Evolutionary conservation across 2,888 invertebrate genomes (phyloP).

Genomic region (Leistus spinibarbis): DNA sequence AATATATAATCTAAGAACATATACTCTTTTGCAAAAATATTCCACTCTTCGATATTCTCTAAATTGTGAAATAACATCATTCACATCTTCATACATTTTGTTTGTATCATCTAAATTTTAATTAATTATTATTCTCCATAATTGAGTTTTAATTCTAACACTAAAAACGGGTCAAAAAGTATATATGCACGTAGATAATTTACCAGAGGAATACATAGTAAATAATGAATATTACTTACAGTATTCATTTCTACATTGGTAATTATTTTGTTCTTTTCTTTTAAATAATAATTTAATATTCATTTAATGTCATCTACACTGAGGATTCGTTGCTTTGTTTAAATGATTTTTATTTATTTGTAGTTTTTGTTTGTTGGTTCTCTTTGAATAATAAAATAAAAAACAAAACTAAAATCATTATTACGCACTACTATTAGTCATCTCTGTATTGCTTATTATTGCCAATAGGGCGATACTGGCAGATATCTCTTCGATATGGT

Average conservation of each 20-base stretch:
- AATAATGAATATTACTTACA: not conserved
- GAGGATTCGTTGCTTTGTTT: conserved; percentile 35
- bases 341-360: not conserved
- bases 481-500: not conserved
- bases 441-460: conserved; percentile 54
- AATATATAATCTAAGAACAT: conserved; percentile 14
- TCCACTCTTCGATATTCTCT: conserved; percentile 18
- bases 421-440: not conserved
- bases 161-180: conserved; percentile 36
- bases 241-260: not conserved
- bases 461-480: conserved; percentile 42
- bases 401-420: too few species aligned
- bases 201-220: not conserved
- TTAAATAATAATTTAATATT: not conserved
- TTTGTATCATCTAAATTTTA: conserved; percentile 13
- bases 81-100: conserved; percentile 9
- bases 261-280: not conserved
- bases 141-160: conserved; percentile 27
- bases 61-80: conserved; percentile 15
- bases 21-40: conserved; percentile 33
- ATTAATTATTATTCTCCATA: conserved; percentile 9
- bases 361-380: not conserved
- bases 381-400: not conserved
- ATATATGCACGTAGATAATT: conserved; percentile 18
- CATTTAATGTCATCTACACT: conserved; percentile 5